These are phyloP conservation scores for Hydra vulgaris DNA, from an alignment of 30 jellyfish, hydroid and myxozoan genomes.

Conservation along the genomic window DNA sequence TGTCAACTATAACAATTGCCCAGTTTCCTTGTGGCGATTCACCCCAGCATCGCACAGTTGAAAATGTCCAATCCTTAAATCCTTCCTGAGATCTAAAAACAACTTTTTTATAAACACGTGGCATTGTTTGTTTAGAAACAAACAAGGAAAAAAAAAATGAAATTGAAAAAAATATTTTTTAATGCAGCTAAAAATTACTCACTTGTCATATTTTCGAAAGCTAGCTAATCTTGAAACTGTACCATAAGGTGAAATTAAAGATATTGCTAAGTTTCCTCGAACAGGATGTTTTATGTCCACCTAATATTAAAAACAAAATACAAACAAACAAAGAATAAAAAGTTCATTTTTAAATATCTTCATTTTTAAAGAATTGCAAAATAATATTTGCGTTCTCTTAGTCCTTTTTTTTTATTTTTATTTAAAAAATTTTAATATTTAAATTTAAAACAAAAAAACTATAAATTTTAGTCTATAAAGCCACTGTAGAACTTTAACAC, in stretches of 20 bases:
- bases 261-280: slow-evolving; percentile 43
- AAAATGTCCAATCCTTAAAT: slow-evolving; percentile 88
- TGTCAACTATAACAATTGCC: slow-evolving; percentile 49
- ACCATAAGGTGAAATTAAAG: slow-evolving; percentile 73
- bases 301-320: background rate
- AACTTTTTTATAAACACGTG: no score
- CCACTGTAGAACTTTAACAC: no score
- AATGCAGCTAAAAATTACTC: no score
- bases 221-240: slow-evolving; percentile 81
- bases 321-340: background rate
- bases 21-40: slow-evolving; percentile 85
- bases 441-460: no score
- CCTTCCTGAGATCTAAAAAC: slow-evolving; percentile 75
- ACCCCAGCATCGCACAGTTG: slow-evolving; percentile 98
- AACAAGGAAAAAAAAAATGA: background rate
- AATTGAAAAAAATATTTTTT: no score
- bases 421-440: no score
- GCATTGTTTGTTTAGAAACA: background rate
- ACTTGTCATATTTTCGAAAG: slow-evolving; percentile 87
- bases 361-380: no score
- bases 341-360: no score
- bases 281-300: slow-evolving; percentile 14
- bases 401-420: no score
- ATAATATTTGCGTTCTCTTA: no score
- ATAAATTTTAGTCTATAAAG: no score